Conservation (phyloP, 1,140 invertebrate species). For the Lepidotrigona ventralis region DNA sequence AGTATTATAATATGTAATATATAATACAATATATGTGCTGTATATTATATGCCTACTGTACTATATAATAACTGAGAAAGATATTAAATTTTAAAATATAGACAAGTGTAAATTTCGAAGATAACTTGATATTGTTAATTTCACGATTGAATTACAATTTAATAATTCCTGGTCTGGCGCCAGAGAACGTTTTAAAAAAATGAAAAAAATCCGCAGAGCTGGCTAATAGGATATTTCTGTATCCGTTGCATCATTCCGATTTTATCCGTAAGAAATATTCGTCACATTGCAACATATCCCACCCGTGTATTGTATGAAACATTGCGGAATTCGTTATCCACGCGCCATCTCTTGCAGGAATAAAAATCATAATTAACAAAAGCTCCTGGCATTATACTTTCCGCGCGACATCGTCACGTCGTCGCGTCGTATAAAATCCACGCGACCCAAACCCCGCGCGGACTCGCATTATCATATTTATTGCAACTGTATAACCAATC, state of each 20-base stretch:
- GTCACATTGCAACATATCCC: not conserved
- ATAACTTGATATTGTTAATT: not conserved
- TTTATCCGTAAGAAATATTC: not conserved
- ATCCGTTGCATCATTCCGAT: not conserved
- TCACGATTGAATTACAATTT: not conserved
- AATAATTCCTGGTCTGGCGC: not conserved
- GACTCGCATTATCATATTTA: not conserved
- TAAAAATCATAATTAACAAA: slow-evolving; percentile 3
- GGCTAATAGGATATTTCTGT: not conserved
- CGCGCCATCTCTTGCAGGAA: not conserved
- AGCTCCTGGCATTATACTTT: not conserved
- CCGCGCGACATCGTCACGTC: not conserved
- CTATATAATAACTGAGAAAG: no score
- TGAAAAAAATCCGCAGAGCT: not conserved
- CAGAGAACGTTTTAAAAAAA: not conserved
- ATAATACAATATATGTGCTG: no score
- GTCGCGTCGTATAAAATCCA: not conserved
- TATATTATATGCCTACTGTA: no score
- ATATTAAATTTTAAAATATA: not conserved
- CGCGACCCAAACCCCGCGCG: not conserved
- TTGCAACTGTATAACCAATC: not conserved
- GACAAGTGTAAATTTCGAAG: not conserved
- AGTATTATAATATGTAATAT: no score
- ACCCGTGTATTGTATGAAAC: not conserved
- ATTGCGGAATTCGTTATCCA: not conserved